A percentile compares a stretch with the other conserved stretches of the same genome.
These are phyloP conservation scores for Ophion ventricosus DNA, from an alignment of 2,888 invertebrate species.

Conservation along the genomic window DNA sequence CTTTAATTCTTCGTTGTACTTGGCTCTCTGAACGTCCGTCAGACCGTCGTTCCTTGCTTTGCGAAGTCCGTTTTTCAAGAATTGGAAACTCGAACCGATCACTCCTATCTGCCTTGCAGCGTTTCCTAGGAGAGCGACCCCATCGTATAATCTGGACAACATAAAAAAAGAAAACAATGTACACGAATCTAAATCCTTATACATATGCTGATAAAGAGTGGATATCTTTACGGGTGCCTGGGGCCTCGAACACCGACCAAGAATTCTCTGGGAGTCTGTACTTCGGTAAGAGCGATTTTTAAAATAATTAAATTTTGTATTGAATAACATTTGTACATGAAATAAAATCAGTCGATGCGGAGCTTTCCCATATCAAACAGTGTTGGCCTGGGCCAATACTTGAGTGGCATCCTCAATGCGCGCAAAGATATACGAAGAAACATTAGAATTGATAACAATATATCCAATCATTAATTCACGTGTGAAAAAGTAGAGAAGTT, in stretches of 20 bases:
- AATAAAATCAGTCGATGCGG: no score
- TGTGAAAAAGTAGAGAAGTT: neutral
- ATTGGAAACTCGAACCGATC: slow-evolving; percentile 85
- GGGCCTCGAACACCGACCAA: neutral
- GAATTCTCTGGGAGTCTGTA: no score
- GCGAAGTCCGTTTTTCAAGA: slow-evolving; percentile 78
- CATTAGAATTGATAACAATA: neutral
- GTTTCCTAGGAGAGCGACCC: slow-evolving; percentile 84
- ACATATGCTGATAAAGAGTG: neutral
- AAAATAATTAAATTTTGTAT: no score
- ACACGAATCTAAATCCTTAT: neutral
- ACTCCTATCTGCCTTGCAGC: slow-evolving; percentile 86
- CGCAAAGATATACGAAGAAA: neutral
- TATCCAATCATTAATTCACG: neutral
- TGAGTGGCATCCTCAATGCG: neutral
- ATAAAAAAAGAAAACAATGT: slow-evolving; percentile 70
- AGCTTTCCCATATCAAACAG: neutral
- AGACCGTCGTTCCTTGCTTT: slow-evolving; percentile 59
- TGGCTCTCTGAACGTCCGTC: slow-evolving; percentile 60
- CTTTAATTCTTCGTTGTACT: slow-evolving; percentile 69
- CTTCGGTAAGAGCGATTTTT: no score
- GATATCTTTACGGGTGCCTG: neutral
- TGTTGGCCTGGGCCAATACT: neutral
- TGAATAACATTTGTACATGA: neutral
- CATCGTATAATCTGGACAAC: slow-evolving; percentile 85